Evolutionary conservation across 2,797 vertebrate species (phyloP).

Genomic region (Vipera ursinii): DNA sequence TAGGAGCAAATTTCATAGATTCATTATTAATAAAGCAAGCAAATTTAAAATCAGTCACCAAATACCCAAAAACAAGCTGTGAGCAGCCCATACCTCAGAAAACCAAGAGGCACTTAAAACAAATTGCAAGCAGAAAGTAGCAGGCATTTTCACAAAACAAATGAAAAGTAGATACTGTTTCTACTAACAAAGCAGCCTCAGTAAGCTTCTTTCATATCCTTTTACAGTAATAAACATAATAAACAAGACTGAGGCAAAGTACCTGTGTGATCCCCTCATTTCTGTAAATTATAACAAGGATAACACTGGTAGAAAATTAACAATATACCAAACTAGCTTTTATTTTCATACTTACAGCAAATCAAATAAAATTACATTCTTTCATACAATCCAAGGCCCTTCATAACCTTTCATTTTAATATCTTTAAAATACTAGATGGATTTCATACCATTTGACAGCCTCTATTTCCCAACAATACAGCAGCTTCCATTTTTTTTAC

Average conservation of each 20-base stretch:
- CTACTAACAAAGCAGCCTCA: not conserved
- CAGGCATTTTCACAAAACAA: not conserved
- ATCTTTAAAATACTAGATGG: not conserved
- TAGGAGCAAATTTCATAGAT: not conserved
- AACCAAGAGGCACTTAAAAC: conserved; percentile 4
- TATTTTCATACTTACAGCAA: not conserved
- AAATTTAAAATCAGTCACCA: conserved; percentile 31
- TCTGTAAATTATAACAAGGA: not conserved
- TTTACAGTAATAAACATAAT: not conserved
- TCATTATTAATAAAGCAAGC: conserved; percentile 30
- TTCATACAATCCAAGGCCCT: not conserved
- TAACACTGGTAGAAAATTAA: not conserved
- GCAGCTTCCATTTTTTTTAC: not conserved
- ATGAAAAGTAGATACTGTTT: not conserved
- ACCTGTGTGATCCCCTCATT: not conserved
- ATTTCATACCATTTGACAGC: not conserved
- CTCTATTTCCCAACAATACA: not conserved
- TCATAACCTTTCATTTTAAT: not conserved
- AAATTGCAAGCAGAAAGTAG: conserved; percentile 13
- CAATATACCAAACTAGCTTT: not conserved
- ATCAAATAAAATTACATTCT: not conserved
- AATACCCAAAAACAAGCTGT: conserved; percentile 13
- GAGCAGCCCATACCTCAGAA: conserved; percentile 36
- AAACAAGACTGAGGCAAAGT: not conserved
- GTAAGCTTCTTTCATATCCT: conserved; percentile 3